Base-by-base conservation (phyloP, 92 coral and sea anemone genomes). In the Zoanthus solanderi region DNA sequence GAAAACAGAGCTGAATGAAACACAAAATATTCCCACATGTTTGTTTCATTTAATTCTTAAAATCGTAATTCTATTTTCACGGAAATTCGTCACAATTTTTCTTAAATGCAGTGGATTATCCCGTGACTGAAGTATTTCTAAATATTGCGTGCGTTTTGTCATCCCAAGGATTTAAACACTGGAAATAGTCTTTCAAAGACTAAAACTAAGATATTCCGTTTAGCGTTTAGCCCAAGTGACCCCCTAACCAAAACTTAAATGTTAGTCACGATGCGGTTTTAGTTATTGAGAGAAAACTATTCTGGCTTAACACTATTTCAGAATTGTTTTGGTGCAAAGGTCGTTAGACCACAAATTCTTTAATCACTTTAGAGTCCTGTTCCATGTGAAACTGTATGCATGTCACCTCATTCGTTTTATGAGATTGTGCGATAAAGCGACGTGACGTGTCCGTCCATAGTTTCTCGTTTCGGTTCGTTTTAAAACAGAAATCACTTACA, bases 151-250 rank as follows among this genome's bases (percentile, higher is more conserved):
- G 84, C 73, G 53, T 18, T 23, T 60, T 5, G 44, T 79, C 73
- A 79, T 15, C 17, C 15, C 15, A 16, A 50, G 12, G 37, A 8
- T 61, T 12, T 4, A n/a, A 37, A 15, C 46, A 17, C 71, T 79
- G 56, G 72, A 57, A 79, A 68, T 16, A 54, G 54, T 32, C 84
- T 79, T 60, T 61, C 71, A 79, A 79, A 79, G 71, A 78, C 31
- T 78, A 44, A 78, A 63, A 8, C 23, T 6, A 78, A 37, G 67
- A 66, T 46, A 52, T 17, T 61, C 54, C 42, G 71, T 61, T 50
- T 52, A 57, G 37, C n/a, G 72, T 61, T 79, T 79, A 23, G 8
- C 9, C 18, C n/a, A 37, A 61, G 61, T 79, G 37, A 60, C 53
- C 23, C 9, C 81, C 81, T n/a, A 50, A 52, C 30, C 37, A 76